A percentile compares a stretch with the other conserved stretches of the same genome.
Evolutionary conservation across 1,140 invertebrate genomes (phyloP).

Genomic region (Druon quercuslanigerum): DNA sequence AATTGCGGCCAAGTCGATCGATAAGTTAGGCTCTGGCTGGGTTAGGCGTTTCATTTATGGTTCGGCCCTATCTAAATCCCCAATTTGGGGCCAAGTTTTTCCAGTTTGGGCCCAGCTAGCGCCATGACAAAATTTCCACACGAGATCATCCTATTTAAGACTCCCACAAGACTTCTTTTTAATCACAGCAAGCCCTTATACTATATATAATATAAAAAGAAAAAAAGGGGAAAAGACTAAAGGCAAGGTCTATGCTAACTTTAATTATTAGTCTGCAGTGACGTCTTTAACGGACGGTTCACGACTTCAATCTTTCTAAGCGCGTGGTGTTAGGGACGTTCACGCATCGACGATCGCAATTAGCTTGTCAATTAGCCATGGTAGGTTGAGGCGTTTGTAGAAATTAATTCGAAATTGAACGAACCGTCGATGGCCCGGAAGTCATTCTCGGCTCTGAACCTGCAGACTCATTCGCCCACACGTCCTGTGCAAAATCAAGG

Average conservation of each 20-base stretch:
- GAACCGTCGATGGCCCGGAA: slow-evolving; percentile 59
- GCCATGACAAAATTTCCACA: too few relatives aligned
- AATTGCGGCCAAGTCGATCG: too few relatives aligned
- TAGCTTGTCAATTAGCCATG: slow-evolving; percentile 61
- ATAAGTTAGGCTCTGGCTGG: too few relatives aligned
- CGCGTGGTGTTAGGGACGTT: not conserved
- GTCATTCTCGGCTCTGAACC: slow-evolving; percentile 49
- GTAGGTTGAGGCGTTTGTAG: slow-evolving; percentile 44
- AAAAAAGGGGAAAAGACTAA: not conserved
- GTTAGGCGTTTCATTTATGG: too few relatives aligned
- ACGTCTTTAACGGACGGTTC: slow-evolving; percentile 27
- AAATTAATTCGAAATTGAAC: slow-evolving; percentile 63
- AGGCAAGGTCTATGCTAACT: not conserved
- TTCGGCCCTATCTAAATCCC: too few relatives aligned
- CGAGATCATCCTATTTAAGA: too few relatives aligned
- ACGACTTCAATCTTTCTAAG: slow-evolving; percentile 19
- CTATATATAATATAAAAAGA: not conserved
- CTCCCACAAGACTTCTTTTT: not conserved
- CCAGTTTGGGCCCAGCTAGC: too few relatives aligned
- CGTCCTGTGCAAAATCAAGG: slow-evolving; percentile 36
- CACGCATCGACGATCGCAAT: slow-evolving; percentile 56
- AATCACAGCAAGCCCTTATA: not conserved
- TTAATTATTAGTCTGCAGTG: slow-evolving; percentile 18
- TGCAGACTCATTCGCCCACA: slow-evolving; percentile 35
- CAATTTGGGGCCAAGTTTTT: too few relatives aligned